phyloP scores from a whole-genome alignment of 2,113 vertebrate genomes.

The Plecturocebus donacophilus region DNA sequence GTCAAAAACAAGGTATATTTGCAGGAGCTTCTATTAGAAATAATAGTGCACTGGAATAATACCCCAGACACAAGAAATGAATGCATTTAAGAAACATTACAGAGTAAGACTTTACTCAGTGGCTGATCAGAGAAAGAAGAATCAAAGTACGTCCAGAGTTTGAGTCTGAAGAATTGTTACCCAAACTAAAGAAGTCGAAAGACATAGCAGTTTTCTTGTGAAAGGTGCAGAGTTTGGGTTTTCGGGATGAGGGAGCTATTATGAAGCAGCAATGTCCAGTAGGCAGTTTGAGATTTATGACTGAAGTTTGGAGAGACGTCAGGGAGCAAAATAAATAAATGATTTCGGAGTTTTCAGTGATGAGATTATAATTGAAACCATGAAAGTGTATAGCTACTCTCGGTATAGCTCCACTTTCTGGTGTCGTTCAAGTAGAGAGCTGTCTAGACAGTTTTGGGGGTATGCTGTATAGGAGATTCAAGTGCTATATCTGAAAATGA shows the following conservation, averaged over 20 bases:
- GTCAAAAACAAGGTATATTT: background rate
- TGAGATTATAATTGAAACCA: slow-evolving; percentile 58
- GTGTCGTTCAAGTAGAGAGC: background rate
- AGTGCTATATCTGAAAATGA: background rate
- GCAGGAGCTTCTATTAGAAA: background rate
- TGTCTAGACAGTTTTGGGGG: background rate
- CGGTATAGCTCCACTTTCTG: background rate
- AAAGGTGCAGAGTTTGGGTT: background rate
- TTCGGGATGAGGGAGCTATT: slow-evolving; percentile 23
- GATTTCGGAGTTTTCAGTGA: background rate
- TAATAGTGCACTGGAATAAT: background rate
- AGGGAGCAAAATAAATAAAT: slow-evolving; percentile 47
- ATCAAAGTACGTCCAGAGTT: background rate
- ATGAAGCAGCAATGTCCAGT: background rate
- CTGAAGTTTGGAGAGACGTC: slow-evolving; percentile 12
- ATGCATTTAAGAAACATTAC: background rate
- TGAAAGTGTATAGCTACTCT: background rate
- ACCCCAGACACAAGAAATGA: background rate
- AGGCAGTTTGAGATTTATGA: slow-evolving; percentile 48
- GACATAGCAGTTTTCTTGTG: background rate
- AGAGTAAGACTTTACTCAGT: background rate
- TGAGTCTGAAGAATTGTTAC: background rate
- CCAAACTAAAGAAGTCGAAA: background rate
- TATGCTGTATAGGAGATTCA: background rate
- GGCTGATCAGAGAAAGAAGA: background rate